phyloP scores from a whole-genome alignment of 2,797 vertebrate genomes.

The Urophycis tenuis region DNA sequence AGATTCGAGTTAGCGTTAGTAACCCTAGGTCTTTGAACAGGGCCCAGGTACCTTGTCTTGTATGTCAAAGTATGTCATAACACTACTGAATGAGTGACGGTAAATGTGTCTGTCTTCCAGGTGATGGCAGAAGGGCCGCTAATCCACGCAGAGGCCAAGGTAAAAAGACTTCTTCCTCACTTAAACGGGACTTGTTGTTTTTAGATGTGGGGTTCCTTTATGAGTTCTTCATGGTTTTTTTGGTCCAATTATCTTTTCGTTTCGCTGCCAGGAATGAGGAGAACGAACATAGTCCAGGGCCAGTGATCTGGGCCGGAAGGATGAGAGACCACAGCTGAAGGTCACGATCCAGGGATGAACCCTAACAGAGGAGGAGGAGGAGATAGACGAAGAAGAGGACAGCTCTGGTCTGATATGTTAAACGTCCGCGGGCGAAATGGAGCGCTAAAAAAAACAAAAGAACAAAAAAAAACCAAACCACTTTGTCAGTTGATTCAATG shows the following conservation, averaged over 20 bases:
- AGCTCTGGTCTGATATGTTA: conserved; percentile 25
- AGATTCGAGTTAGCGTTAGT: too few relatives aligned
- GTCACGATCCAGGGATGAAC: conserved; percentile 36
- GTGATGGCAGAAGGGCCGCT: conserved; percentile 42
- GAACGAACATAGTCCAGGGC: conserved; percentile 29
- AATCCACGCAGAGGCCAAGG: conserved; percentile 49
- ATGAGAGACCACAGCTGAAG: background rate
- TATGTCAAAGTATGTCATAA: conserved; percentile 20
- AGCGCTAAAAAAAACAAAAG: conserved; percentile 23
- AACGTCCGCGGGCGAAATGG: conserved; percentile 29
- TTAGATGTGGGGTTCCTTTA: conserved; percentile 13
- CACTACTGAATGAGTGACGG: background rate
- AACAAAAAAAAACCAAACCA: conserved; percentile 39
- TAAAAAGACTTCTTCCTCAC: conserved; percentile 37
- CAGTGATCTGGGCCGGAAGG: background rate
- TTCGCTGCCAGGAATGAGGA: conserved; percentile 53
- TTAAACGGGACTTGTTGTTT: background rate
- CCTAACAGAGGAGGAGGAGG: conserved; percentile 16
- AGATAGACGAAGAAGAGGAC: conserved; percentile 26
- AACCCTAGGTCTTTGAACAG: background rate
- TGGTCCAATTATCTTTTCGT: background rate
- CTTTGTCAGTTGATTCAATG: conserved; percentile 44
- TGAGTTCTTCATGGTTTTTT: conserved; percentile 17
- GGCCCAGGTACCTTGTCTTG: background rate
- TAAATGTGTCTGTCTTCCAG: conserved; percentile 37